phyloP scores from a whole-genome alignment of 2,797 vertebrate species.

The Mallotus villosus region DNA sequence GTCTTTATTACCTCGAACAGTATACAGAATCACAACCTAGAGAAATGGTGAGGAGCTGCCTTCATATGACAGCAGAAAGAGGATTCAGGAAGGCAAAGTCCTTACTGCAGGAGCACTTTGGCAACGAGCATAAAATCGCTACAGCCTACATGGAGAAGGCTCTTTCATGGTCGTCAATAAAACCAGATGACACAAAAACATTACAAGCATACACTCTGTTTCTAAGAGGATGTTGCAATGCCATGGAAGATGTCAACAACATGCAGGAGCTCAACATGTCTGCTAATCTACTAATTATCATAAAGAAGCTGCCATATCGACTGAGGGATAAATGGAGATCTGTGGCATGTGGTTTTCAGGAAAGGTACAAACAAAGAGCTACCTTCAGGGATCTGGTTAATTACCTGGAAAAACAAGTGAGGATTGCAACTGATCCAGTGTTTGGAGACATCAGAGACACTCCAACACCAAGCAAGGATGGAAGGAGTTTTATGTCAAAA shows the following conservation, averaged over 20 bases:
- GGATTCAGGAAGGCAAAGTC: neutral
- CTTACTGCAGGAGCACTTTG: neutral
- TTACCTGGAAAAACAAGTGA: neutral
- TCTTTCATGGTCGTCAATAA: neutral
- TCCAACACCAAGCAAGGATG: neutral
- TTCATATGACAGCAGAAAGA: neutral
- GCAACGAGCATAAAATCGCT: neutral
- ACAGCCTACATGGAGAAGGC: too few relatives aligned
- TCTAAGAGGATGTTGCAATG: conserved; percentile 23
- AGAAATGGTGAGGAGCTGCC: neutral
- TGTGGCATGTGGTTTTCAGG: neutral
- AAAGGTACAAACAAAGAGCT: neutral
- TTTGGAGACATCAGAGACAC: conserved; percentile 1
- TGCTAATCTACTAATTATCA: neutral
- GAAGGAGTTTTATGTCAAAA: neutral
- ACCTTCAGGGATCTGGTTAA: neutral
- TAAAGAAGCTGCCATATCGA: conserved; percentile 18
- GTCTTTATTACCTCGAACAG: too few relatives aligned
- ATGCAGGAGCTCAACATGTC: conserved; percentile 21
- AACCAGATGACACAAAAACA: neutral
- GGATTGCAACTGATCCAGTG: neutral
- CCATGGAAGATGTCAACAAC: conserved; percentile 7
- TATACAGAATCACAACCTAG: neutral
- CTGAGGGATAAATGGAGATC: conserved; percentile 21
- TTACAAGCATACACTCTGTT: conserved; percentile 14